phyloP scores from a whole-genome alignment of 2,888 invertebrate species.

The Melanostoma scalare region DNA sequence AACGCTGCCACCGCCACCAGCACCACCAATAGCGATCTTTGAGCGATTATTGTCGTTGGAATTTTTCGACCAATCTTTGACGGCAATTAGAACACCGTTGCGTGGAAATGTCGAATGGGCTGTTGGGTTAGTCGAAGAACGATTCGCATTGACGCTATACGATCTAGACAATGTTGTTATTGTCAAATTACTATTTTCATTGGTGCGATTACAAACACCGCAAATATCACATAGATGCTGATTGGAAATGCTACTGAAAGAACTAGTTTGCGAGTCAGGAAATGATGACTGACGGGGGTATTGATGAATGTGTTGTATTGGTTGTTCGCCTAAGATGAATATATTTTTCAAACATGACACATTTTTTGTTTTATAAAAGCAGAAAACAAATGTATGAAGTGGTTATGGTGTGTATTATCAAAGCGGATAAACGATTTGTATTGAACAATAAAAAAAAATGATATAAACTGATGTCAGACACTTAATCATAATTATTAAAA shows the following conservation, averaged over 20 bases:
- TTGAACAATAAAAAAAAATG: no score
- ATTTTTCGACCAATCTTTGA: slow-evolving; percentile 85
- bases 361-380: slow-evolving; percentile 13
- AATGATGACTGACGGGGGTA: slow-evolving; percentile 75
- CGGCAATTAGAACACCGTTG: slow-evolving; percentile 85
- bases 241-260: slow-evolving; percentile 71
- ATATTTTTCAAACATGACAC: slow-evolving; percentile 26
- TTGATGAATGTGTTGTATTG: slow-evolving; percentile 70
- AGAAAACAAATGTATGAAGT: background rate
- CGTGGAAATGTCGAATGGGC: slow-evolving; percentile 79
- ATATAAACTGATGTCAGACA: no score
- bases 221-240: slow-evolving; percentile 75
- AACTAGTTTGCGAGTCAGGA: slow-evolving; percentile 73
- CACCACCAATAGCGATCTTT: slow-evolving; percentile 51
- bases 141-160: slow-evolving; percentile 73
- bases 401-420: no score
- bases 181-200: slow-evolving; percentile 81
- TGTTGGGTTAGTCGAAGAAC: slow-evolving; percentile 59
- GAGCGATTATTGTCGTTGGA: slow-evolving; percentile 74
- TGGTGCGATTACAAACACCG: slow-evolving; percentile 83
- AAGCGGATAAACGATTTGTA: no score
- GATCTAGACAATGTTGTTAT: slow-evolving; percentile 81
- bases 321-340: slow-evolving; percentile 65
- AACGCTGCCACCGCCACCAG: background rate
- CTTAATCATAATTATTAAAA: no score